These are phyloP conservation scores for Automeris io DNA, from an alignment of 2,888 invertebrate species.

Conservation along the genomic window DNA sequence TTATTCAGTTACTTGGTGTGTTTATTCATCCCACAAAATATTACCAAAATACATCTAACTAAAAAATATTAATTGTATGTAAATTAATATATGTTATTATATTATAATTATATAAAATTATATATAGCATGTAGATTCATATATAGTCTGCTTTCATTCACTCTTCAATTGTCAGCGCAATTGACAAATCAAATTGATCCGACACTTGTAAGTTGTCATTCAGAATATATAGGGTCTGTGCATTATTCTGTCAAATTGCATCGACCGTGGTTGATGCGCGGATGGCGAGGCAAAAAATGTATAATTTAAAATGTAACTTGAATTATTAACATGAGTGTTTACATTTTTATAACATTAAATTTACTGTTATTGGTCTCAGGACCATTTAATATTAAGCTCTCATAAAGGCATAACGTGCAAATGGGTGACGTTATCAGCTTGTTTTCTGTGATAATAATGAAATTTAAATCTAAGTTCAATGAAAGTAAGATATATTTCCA, in stretches of 20 bases:
- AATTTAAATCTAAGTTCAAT: conserved; percentile 72
- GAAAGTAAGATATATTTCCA: conserved; percentile 67
- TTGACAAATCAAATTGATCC: too few relatives aligned
- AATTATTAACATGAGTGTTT: conserved; percentile 54
- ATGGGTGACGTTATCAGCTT: conserved; percentile 73
- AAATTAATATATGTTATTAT: too few relatives aligned
- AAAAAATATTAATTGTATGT: too few relatives aligned
- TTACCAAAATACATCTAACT: too few relatives aligned
- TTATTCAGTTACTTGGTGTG: too few relatives aligned
- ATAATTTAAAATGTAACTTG: conserved; percentile 47
- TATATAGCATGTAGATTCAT: too few relatives aligned
- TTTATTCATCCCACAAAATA: too few relatives aligned
- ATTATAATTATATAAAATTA: too few relatives aligned
- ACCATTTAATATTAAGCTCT: conserved; percentile 48
- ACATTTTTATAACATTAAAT: conserved; percentile 37
- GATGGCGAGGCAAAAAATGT: conserved; percentile 23
- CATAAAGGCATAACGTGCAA: conserved; percentile 34
- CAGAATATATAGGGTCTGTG: too few relatives aligned
- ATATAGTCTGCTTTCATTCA: too few relatives aligned
- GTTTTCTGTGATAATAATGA: conserved; percentile 73
- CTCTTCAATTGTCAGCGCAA: too few relatives aligned
- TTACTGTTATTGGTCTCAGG: conserved; percentile 52
- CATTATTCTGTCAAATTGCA: conserved; percentile 35
- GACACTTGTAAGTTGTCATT: too few relatives aligned
- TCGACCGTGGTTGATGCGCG: conserved; percentile 37